Conservation (phyloP, 2,113 vertebrate genomes). For the Pluvialis apricaria region DNA sequence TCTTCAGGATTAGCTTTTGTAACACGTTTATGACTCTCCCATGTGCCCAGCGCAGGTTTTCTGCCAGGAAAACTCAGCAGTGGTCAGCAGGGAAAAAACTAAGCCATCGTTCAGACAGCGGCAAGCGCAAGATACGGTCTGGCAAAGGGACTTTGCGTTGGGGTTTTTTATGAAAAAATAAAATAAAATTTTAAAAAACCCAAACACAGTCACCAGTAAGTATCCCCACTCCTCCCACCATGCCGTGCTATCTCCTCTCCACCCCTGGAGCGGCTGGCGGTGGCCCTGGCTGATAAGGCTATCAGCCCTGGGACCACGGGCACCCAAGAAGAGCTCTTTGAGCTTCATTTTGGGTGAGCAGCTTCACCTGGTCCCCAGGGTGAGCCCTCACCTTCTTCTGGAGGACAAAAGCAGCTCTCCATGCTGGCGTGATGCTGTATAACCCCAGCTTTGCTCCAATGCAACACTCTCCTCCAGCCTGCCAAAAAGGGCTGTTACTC, state of each 20-base stretch:
- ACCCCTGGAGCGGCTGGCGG: neutral
- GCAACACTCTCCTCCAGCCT: accelerated
- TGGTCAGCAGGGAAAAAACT: no score
- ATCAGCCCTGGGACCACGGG: neutral
- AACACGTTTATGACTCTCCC: neutral
- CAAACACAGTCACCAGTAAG: neutral
- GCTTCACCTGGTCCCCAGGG: neutral
- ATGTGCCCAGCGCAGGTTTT: neutral
- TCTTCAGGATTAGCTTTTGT: neutral
- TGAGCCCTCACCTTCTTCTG: accelerated
- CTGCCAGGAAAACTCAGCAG: neutral
- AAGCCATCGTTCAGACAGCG: neutral
- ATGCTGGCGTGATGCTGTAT: accelerated
- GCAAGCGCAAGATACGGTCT: accelerated
- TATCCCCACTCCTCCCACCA: neutral
- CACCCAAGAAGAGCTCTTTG: neutral
- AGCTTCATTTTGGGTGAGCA: neutral
- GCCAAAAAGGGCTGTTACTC: neutral
- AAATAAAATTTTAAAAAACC: neutral
- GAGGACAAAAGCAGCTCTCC: neutral
- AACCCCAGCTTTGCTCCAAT: accelerated
- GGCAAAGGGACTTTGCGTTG: neutral
- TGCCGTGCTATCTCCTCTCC: accelerated
- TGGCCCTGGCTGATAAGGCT: neutral
- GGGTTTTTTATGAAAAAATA: neutral